Conservation (phyloP, 2,888 invertebrate genomes). For the Sturmia bella region DNA sequence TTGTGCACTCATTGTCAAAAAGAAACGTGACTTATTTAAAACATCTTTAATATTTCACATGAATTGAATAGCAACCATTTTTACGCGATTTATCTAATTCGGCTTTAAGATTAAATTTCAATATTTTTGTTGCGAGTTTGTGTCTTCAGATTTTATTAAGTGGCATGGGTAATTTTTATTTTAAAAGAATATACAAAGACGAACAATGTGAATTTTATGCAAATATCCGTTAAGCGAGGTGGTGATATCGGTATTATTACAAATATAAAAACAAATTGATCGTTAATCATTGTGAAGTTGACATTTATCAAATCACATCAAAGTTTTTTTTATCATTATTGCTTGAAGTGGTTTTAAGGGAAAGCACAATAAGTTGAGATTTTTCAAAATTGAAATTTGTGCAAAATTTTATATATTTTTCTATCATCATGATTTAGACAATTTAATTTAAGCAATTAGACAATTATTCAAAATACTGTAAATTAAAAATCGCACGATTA, state of each 20-base stretch:
- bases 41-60: slow-evolving; percentile 23
- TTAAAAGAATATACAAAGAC: too few species aligned
- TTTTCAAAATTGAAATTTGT: neutral
- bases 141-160: neutral
- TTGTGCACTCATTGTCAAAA: slow-evolving; percentile 2
- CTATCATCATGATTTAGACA: neutral
- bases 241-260: too few species aligned
- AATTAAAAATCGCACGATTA: slow-evolving; percentile 41
- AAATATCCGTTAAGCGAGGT: neutral
- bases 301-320: slow-evolving; percentile 29
- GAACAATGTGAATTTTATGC: neutral
- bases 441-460: neutral
- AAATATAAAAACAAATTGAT: slow-evolving; percentile 8
- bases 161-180: too few species aligned
- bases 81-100: slow-evolving; percentile 47
- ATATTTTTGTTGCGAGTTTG: slow-evolving; percentile 9
- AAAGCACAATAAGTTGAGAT: slow-evolving; percentile 44
- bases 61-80: slow-evolving; percentile 26
- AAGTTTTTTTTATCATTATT: neutral
- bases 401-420: too few species aligned
- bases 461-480: neutral
- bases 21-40: slow-evolving; percentile 61
- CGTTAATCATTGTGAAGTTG: slow-evolving; percentile 33
- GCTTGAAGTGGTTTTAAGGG: slow-evolving; percentile 16
- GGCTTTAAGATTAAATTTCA: slow-evolving; percentile 29